Percentiles rank a stretch among this genome's conserved stretches.
These are phyloP conservation scores for Telmatherina bonti DNA, from an alignment of 2,797 vertebrate species.

Conservation along the genomic window DNA sequence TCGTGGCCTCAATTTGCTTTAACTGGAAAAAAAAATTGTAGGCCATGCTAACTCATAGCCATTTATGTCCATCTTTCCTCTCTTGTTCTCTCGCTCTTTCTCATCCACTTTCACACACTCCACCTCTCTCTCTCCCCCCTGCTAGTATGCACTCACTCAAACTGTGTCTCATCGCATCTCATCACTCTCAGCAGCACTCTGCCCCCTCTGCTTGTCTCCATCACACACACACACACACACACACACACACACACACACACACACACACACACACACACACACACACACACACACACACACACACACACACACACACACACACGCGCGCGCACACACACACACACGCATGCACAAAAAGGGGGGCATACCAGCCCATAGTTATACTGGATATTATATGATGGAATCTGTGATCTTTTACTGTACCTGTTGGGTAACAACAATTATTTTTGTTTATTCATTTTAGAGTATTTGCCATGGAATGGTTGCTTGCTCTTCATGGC, in stretches of 20 bases:
- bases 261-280: too few species aligned
- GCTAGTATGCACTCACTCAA: slow-evolving; percentile 77
- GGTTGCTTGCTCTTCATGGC: neutral
- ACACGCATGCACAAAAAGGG: neutral
- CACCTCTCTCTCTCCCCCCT: slow-evolving; percentile 54
- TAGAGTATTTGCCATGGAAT: slow-evolving; percentile 18
- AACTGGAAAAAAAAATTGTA: slow-evolving; percentile 27
- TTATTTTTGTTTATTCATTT: slow-evolving; percentile 3
- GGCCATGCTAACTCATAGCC: slow-evolving; percentile 64
- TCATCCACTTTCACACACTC: slow-evolving; percentile 66
- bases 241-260: slow-evolving; percentile 13
- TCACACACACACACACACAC: slow-evolving; percentile 41
- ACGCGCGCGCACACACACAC: slow-evolving; percentile 1
- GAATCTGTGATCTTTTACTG: slow-evolving; percentile 25
- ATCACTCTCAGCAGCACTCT: slow-evolving; percentile 75
- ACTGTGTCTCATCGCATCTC: slow-evolving; percentile 79
- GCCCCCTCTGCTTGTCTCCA: slow-evolving; percentile 64
- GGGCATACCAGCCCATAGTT: slow-evolving; percentile 46
- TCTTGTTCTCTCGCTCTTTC: slow-evolving; percentile 58
- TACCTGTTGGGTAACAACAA: slow-evolving; percentile 7
- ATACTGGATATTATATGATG: slow-evolving; percentile 43
- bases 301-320: slow-evolving; percentile 39
- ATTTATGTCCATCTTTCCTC: slow-evolving; percentile 67
- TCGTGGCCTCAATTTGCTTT: slow-evolving; percentile 75
- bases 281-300: too few species aligned